Evolutionary conservation across 2,797 vertebrate species (phyloP).

Genomic region (Darevskia nairensis): DNA sequence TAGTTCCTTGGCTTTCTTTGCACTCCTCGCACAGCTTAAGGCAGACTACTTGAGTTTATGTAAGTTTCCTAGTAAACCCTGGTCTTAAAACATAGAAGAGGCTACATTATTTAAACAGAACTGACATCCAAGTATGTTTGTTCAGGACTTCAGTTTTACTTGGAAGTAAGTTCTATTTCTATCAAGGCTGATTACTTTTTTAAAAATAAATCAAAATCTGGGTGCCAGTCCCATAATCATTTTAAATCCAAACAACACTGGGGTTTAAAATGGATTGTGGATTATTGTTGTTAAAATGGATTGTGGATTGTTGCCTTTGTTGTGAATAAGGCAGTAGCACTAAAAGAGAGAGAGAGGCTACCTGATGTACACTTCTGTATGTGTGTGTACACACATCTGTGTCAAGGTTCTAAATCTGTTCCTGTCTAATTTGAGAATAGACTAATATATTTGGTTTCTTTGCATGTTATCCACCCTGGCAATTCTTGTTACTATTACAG

Average conservation of each 20-base stretch:
- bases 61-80: not conserved
- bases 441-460: not conserved
- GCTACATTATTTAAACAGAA: not conserved
- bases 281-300: not conserved
- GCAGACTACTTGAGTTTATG: not conserved
- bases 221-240: not conserved
- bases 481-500: not conserved
- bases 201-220: not conserved
- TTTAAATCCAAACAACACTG: not conserved
- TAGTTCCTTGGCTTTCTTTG: not conserved
- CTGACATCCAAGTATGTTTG: not conserved
- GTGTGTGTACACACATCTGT: not conserved
- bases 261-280: not conserved
- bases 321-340: not conserved
- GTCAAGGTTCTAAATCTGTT: not conserved
- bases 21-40: not conserved
- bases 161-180: not conserved
- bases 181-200: not conserved
- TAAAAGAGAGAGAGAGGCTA: too few species aligned
- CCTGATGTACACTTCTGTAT: not conserved
- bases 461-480: not conserved
- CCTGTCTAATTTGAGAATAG: not conserved
- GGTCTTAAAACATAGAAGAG: not conserved
- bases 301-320: not conserved
- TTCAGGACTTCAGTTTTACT: not conserved